These are phyloP conservation scores for Blastobasis adustella DNA, from an alignment of 2,888 invertebrate genomes.

Conservation along the genomic window DNA sequence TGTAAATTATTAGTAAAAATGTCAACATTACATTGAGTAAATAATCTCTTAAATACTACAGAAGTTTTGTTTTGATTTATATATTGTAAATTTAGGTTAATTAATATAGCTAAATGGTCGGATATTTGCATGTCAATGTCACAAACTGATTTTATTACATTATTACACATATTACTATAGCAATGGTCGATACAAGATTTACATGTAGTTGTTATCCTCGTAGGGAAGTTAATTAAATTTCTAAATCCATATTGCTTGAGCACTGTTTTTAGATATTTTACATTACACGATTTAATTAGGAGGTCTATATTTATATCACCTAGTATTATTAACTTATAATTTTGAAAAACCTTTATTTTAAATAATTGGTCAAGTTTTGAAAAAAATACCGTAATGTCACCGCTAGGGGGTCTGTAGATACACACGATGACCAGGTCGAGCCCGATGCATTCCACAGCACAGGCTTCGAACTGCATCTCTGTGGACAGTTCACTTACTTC, in stretches of 20 bases:
- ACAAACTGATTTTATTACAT: not conserved
- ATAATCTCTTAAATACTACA: not conserved
- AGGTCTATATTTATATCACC: not conserved
- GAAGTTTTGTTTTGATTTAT: not conserved
- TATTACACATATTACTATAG: not conserved
- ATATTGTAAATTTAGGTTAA: not conserved
- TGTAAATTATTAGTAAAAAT: not conserved
- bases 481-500: not conserved
- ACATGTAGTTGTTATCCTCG: not conserved
- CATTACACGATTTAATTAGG: not conserved
- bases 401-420: not conserved
- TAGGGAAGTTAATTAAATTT: not conserved
- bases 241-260: not conserved
- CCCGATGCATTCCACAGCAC: not conserved
- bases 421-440: not conserved
- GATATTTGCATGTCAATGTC: not conserved
- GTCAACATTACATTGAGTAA: not conserved
- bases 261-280: not conserved
- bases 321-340: not conserved
- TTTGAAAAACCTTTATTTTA: not conserved
- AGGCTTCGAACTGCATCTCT: constrained; percentile 2
- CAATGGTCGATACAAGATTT: constrained; percentile 1
- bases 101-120: not conserved
- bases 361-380: not conserved
- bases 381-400: not conserved